Evolutionary conservation across 2,888 invertebrate species (phyloP).

Genomic region (Hylaea fasciaria): DNA sequence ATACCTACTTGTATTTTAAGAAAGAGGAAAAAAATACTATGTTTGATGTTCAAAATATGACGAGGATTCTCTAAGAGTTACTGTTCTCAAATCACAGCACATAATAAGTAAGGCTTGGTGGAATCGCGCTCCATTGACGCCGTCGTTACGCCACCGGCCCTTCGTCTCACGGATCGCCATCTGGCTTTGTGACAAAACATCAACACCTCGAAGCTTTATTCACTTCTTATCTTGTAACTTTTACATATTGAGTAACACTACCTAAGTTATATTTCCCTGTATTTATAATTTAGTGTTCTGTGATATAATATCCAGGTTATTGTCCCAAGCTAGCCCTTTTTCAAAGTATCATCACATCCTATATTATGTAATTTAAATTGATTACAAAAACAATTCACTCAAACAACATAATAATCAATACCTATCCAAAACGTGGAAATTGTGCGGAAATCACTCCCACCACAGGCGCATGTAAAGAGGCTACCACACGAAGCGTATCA

Average conservation of each 20-base stretch:
- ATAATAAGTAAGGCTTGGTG: constrained; percentile 77
- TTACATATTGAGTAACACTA: background rate
- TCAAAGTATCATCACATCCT: no score
- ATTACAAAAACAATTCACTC: background rate
- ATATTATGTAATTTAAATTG: background rate
- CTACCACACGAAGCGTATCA: constrained; percentile 5
- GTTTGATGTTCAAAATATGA: background rate
- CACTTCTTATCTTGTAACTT: background rate
- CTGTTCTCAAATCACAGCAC: constrained; percentile 71
- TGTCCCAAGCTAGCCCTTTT: no score
- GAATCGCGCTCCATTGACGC: constrained; percentile 82
- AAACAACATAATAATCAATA: background rate
- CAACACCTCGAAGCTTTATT: constrained; percentile 10
- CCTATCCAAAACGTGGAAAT: constrained; percentile 2
- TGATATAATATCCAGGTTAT: no score
- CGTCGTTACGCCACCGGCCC: constrained; percentile 65
- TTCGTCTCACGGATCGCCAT: constrained; percentile 56
- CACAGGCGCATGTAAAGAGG: background rate
- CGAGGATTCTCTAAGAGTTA: constrained; percentile 49
- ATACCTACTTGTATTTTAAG: no score
- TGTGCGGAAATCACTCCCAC: constrained; percentile 11
- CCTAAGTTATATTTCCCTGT: no score
- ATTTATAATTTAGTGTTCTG: no score
- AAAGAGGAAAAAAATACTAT: background rate
- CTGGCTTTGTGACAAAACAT: constrained; percentile 51